Conservation (phyloP, 2,797 vertebrate species). For the Pangasius mekongensis region DNA sequence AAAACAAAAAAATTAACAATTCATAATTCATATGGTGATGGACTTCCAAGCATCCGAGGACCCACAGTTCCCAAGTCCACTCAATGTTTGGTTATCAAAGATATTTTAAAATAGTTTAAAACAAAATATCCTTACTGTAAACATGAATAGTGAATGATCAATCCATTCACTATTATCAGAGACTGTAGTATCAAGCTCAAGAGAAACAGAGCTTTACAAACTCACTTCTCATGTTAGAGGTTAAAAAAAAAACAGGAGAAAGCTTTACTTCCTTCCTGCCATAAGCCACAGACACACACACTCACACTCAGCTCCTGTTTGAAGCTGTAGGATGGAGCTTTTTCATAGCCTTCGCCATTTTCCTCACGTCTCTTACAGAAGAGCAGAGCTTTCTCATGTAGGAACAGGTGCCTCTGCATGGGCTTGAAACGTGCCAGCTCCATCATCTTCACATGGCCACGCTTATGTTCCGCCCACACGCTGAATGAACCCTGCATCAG, state of each 20-base stretch:
- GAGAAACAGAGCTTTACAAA: neutral
- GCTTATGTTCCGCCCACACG: constrained; percentile 97
- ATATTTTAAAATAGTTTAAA: neutral
- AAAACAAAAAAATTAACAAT: neutral
- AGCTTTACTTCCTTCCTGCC: neutral
- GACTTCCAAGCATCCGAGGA: neutral
- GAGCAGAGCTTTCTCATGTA: constrained; percentile 93
- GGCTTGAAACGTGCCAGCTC: constrained; percentile 98
- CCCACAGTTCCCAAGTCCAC: neutral
- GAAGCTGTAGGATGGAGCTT: constrained; percentile 98
- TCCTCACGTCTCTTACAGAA: constrained; percentile 98
- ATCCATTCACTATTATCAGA: neutral
- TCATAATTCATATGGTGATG: neutral
- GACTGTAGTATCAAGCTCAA: neutral
- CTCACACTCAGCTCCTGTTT: constrained; percentile 72
- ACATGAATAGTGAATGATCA: neutral
- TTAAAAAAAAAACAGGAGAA: neutral
- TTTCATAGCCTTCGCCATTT: constrained; percentile 96
- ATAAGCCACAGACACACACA: neutral
- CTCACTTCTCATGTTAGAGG: neutral
- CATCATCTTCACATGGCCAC: constrained; percentile 94
- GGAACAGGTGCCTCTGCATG: constrained; percentile 97
- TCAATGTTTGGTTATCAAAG: neutral
- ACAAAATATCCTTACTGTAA: neutral
- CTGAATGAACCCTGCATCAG: constrained; percentile 98